Percentiles rank a stretch among this genome's conserved stretches.
phyloP scores from a whole-genome alignment of 2,888 invertebrate genomes.

The Trichogramma evanescens region DNA sequence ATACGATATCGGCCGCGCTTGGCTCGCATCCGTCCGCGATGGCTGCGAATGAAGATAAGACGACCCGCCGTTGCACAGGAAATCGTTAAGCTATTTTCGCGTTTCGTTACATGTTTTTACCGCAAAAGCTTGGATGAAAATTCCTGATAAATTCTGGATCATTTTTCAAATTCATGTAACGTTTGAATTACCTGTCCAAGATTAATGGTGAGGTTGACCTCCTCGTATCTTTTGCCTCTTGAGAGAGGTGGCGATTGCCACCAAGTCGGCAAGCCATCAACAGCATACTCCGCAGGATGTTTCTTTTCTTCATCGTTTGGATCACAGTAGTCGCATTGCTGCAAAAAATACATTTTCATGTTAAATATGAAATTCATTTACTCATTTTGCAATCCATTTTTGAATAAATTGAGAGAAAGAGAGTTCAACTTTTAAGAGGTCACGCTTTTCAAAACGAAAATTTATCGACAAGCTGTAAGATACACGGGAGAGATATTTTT shows the following conservation, averaged over 20 bases:
- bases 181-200: slow-evolving; percentile 77
- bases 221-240: slow-evolving; percentile 91
- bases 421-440: no score
- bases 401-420: no score
- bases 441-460: neutral
- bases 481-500: no score
- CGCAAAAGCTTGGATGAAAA: neutral
- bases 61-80: slow-evolving; percentile 5
- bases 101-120: neutral
- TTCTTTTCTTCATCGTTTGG: slow-evolving; percentile 63
- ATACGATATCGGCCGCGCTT: slow-evolving; percentile 12
- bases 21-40: slow-evolving; percentile 11
- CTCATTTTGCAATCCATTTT: no score
- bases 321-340: slow-evolving; percentile 93
- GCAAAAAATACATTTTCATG: slow-evolving; percentile 24
- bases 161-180: neutral
- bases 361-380: no score
- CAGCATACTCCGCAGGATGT: slow-evolving; percentile 87
- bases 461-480: neutral
- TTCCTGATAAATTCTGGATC: neutral
- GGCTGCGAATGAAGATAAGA: neutral
- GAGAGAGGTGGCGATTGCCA: slow-evolving; percentile 99
- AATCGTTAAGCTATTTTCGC: slow-evolving; percentile 6
- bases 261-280: slow-evolving; percentile 94
- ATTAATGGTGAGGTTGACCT: slow-evolving; percentile 94